These are phyloP conservation scores for Naso thynnoides DNA, from an alignment of 2,797 vertebrate species.

Conservation along the genomic window DNA sequence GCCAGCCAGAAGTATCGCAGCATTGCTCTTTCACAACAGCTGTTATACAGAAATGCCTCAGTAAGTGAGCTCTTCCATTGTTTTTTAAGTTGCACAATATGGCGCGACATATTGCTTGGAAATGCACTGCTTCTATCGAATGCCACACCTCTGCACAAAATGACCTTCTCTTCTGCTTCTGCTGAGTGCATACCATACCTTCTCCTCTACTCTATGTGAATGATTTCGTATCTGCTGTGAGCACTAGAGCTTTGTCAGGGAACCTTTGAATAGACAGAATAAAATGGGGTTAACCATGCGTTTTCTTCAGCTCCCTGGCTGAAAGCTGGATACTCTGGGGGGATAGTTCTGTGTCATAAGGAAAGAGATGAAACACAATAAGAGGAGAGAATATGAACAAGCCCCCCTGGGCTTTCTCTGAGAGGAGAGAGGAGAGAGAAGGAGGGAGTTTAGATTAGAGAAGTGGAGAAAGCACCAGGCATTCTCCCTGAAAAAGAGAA, in stretches of 20 bases:
- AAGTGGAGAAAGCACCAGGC: conserved; percentile 69
- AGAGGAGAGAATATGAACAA: conserved; percentile 82
- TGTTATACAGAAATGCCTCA: conserved; percentile 30
- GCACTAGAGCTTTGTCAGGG: conserved; percentile 67
- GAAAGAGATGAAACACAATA: conserved; percentile 81
- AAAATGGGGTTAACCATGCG: conserved; percentile 85
- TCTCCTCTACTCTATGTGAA: conserved; percentile 52
- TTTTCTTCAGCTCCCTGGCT: conserved; percentile 73
- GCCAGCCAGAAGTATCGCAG: conserved; percentile 11
- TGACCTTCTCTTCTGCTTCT: conserved; percentile 56
- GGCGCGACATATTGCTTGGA: conserved; percentile 45
- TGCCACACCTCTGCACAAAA: conserved; percentile 46
- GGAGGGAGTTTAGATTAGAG: conserved; percentile 76
- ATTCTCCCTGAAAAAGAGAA: conserved; percentile 55
- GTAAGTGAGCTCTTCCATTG: conserved; percentile 32
- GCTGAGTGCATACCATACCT: conserved; percentile 52
- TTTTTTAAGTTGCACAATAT: conserved; percentile 51
- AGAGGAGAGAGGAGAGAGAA: conserved; percentile 55
- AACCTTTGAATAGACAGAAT: conserved; percentile 81
- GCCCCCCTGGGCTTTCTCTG: conserved; percentile 72
- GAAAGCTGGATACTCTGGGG: conserved; percentile 77
- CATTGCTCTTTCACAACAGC: conserved; percentile 34
- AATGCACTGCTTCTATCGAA: conserved; percentile 32
- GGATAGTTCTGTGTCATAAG: conserved; percentile 79
- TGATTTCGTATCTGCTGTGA: conserved; percentile 70